These are phyloP conservation scores for Drosophila kuntzei DNA, from an alignment of 2,888 invertebrate species.

Conservation along the genomic window DNA sequence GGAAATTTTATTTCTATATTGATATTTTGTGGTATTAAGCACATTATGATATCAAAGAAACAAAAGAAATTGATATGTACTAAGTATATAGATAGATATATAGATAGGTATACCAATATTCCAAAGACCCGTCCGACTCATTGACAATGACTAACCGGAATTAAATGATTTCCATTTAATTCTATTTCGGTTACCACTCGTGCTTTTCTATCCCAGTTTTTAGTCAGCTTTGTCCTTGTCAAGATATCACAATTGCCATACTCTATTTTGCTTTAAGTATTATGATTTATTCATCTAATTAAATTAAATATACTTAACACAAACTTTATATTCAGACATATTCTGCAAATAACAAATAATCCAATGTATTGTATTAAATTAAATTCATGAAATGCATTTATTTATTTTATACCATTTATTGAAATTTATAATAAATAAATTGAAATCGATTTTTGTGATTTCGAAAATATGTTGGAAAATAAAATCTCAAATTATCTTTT, in stretches of 20 bases:
- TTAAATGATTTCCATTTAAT: slow-evolving; percentile 1
- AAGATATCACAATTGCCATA: slow-evolving; percentile 11
- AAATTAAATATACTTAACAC: too few relatives aligned
- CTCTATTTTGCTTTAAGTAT: neutral
- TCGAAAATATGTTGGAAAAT: too few relatives aligned
- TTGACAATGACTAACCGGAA: slow-evolving; percentile 10
- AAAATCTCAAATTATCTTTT: too few relatives aligned
- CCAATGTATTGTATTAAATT: too few relatives aligned
- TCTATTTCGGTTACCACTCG: slow-evolving; percentile 10
- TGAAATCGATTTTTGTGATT: too few relatives aligned
- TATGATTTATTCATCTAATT: too few relatives aligned
- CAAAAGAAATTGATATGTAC: neutral
- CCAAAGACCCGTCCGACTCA: neutral
- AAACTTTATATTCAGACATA: too few relatives aligned
- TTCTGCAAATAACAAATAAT: too few relatives aligned
- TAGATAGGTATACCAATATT: neutral
- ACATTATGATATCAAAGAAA: slow-evolving; percentile 23
- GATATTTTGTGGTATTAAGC: slow-evolving; percentile 6
- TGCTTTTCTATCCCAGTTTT: slow-evolving; percentile 1
- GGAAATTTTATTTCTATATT: slow-evolving; percentile 6
- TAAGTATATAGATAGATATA: too few relatives aligned
- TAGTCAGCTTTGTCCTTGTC: slow-evolving; percentile 16
- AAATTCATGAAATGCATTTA: too few relatives aligned
- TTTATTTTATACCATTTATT: too few relatives aligned
- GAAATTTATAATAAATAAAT: too few relatives aligned